phyloP scores from a whole-genome alignment of 2,888 invertebrate species.

The Mimumesa dahlbomi region DNA sequence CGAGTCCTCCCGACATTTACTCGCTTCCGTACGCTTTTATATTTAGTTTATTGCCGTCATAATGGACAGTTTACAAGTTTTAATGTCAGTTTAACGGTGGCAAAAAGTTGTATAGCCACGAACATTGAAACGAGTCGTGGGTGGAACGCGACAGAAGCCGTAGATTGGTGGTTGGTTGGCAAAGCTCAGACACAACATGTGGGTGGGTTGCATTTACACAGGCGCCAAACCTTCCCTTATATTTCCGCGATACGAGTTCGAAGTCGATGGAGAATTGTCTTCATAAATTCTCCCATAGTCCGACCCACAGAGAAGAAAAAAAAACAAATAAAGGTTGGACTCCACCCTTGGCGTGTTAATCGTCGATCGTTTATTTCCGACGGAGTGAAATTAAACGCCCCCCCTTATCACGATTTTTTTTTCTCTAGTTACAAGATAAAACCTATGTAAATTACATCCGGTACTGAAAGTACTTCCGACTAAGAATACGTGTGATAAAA shows the following conservation, averaged over 20 bases:
- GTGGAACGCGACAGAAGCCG: slow-evolving; percentile 66
- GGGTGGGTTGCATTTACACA: slow-evolving; percentile 51
- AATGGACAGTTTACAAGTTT: not conserved
- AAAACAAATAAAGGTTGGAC: no score
- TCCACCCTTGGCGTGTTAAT: no score
- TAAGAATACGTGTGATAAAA: no score
- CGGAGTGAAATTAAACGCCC: no score
- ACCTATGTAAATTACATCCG: no score
- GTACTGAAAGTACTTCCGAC: no score
- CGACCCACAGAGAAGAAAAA: no score
- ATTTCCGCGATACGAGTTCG: slow-evolving; percentile 1
- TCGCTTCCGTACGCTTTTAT: not conserved
- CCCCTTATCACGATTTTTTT: no score
- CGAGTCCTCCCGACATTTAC: no score
- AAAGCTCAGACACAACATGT: slow-evolving; percentile 62
- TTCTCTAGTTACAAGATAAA: no score
- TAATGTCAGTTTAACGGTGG: not conserved
- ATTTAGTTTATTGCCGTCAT: not conserved
- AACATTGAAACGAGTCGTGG: slow-evolving; percentile 24
- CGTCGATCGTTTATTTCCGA: no score
- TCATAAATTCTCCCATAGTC: no score
- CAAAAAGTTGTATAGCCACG: slow-evolving; percentile 30
- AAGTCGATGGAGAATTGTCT: not conserved
- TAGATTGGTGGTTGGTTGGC: slow-evolving; percentile 64
- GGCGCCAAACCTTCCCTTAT: slow-evolving; percentile 22